phyloP scores from a whole-genome alignment of 2,113 vertebrate genomes.

The Corythornis vintsioides region DNA sequence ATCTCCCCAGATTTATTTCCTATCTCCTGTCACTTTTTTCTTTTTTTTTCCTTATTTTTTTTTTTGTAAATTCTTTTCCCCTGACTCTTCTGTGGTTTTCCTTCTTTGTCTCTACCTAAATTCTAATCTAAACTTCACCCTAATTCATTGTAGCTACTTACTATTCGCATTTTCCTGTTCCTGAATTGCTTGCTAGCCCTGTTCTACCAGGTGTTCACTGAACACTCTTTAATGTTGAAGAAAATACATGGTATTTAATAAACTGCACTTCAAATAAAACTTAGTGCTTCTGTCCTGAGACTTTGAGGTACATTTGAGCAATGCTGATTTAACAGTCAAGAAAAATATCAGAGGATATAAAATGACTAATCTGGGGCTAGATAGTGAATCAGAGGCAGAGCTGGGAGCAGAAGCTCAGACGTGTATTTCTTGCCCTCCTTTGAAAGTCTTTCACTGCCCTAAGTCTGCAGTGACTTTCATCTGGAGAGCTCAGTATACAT shows the following conservation, averaged over 20 bases:
- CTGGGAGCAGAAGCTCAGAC: background rate
- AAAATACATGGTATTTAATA: background rate
- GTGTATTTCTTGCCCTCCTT: background rate
- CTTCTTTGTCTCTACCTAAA: background rate
- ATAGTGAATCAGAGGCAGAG: background rate
- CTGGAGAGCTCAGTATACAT: background rate
- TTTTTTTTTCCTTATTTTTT: background rate
- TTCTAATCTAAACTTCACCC: background rate
- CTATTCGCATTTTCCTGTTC: background rate
- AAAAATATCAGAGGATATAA: background rate
- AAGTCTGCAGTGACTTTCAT: background rate
- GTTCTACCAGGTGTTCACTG: background rate
- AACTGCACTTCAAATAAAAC: background rate
- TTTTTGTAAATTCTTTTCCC: background rate
- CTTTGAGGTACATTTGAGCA: background rate
- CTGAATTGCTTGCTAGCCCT: background rate
- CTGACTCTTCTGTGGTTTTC: background rate
- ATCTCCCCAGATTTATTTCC: background rate
- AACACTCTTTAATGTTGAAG: background rate
- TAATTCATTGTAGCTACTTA: background rate
- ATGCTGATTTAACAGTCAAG: background rate
- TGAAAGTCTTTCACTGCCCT: background rate
- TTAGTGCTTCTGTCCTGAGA: background rate
- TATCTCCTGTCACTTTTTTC: background rate
- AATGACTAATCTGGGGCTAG: background rate